Evolutionary conservation across 2,888 invertebrate species (phyloP), one percentile per base, ranked within the genome.

Genomic region (Alloscopus bannaensis): DNA sequence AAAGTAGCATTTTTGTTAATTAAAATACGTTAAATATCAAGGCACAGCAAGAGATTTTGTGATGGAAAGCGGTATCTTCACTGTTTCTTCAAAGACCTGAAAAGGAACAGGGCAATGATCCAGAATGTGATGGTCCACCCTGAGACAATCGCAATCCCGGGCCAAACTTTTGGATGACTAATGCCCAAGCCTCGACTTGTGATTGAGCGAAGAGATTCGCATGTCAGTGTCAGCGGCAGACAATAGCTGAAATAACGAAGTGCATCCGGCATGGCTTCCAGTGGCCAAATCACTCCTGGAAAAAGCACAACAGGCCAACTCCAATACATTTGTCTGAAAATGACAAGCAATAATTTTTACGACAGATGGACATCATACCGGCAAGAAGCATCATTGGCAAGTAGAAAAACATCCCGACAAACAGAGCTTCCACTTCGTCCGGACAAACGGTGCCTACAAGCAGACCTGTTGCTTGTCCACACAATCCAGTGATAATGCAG

Each of bases 381-480:
- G 75, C 62, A 1, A 80, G 65, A 6, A 80, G 22, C 69, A 81
- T 62, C 71, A 77, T 77, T 31, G 81, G 81, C 28, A 77, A 28
- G 40, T 77, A 81, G 42, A 76, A 77, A 26, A 77, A 72, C 60
- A 81, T 71, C 26, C 77, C 81, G 1, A 81, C 4, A 20, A 81
- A 72, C 24, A 81, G 31, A 24, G 81, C 81, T 50, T 77, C 77
- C 2, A 72, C 31, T 52, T 81, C 81, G 28, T 81, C 81, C 3
- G 71, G 50, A 29, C 70, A 70, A 28, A 72, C 45, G 26, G 68
- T 68, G 0, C 71, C 81, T 18, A 81, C 62, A n/a, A 81, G 62
- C 6, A 81, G 52, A 65, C 65, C 76, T 11, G 69, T 42, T 24
- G 76, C 69, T 55, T 76, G 76, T n/a, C 76, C 76, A 62, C 68